Conservation (phyloP, 2,797 vertebrate species). For the Gallirallus australis region DNA sequence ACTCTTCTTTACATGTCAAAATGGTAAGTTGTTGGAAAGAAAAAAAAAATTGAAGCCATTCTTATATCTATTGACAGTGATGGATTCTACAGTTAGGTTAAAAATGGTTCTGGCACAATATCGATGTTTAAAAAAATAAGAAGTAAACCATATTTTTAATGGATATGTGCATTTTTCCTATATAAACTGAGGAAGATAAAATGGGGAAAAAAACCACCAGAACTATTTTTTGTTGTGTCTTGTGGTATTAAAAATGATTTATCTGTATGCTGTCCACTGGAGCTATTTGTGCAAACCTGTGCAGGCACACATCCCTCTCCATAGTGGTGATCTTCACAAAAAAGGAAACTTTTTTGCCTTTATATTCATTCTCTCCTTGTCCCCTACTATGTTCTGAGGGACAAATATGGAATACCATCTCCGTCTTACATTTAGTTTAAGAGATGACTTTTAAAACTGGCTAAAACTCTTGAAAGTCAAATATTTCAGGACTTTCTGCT, state of each 20-base stretch:
- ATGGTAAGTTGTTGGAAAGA: constrained; percentile 82
- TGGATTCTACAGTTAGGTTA: constrained; percentile 76
- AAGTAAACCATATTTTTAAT: constrained; percentile 53
- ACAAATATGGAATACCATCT: neutral
- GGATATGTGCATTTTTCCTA: constrained; percentile 47
- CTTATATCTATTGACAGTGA: constrained; percentile 76
- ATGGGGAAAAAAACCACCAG: neutral
- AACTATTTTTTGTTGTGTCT: constrained; percentile 13
- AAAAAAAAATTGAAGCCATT: constrained; percentile 60
- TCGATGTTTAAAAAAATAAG: constrained; percentile 49
- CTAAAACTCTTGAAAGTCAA: neutral
- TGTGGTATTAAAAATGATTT: constrained; percentile 12
- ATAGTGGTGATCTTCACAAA: neutral
- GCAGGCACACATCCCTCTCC: neutral
- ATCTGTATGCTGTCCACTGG: neutral
- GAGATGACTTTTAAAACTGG: neutral
- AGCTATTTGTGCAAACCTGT: neutral
- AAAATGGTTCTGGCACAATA: constrained; percentile 63
- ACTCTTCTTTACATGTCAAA: constrained; percentile 86
- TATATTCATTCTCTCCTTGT: neutral
- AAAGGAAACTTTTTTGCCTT: neutral
- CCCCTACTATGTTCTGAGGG: rapidly evolving
- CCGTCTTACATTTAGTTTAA: neutral
- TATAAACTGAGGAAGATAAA: neutral
- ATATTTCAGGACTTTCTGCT: neutral